Evolutionary conservation across 2,113 vertebrate species (phyloP).

Genomic region (Passer domesticus): DNA sequence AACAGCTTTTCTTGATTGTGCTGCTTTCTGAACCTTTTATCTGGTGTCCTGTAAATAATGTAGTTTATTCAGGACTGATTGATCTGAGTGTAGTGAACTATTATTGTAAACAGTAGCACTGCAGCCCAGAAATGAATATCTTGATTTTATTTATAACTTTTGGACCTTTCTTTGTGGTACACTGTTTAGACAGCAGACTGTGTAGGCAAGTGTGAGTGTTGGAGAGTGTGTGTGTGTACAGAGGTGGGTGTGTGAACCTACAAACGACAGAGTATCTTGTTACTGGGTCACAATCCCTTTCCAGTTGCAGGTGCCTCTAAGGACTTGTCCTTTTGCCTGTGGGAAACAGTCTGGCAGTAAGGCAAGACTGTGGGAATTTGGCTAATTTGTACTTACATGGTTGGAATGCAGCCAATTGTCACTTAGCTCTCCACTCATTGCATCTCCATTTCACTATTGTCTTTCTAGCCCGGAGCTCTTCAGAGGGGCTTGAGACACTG

Average conservation of each 20-base stretch:
- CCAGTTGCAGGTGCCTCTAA: neutral
- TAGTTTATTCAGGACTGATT: neutral
- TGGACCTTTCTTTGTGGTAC: neutral
- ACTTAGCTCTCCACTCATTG: neutral
- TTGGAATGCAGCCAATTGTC: slow-evolving; percentile 35
- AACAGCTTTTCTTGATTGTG: neutral
- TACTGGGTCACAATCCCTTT: neutral
- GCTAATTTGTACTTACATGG: neutral
- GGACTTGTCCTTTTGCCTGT: slow-evolving; percentile 3
- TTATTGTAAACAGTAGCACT: neutral
- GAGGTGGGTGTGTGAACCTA: neutral
- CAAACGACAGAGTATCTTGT: neutral
- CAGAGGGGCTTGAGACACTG: neutral
- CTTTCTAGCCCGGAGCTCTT: neutral
- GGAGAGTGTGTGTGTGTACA: neutral
- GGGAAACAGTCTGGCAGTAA: slow-evolving; percentile 16
- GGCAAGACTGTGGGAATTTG: slow-evolving; percentile 16
- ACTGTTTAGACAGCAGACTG: neutral
- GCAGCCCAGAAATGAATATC: neutral
- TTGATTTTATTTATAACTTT: neutral
- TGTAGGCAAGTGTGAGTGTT: neutral
- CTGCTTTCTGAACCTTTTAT: neutral
- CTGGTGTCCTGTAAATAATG: neutral
- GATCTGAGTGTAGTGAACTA: neutral
- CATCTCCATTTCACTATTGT: slow-evolving; percentile 9